Evolutionary conservation across 92 coral and sea anemone genomes (phyloP).

Genomic region (Chrysogorgia sp.): DNA sequence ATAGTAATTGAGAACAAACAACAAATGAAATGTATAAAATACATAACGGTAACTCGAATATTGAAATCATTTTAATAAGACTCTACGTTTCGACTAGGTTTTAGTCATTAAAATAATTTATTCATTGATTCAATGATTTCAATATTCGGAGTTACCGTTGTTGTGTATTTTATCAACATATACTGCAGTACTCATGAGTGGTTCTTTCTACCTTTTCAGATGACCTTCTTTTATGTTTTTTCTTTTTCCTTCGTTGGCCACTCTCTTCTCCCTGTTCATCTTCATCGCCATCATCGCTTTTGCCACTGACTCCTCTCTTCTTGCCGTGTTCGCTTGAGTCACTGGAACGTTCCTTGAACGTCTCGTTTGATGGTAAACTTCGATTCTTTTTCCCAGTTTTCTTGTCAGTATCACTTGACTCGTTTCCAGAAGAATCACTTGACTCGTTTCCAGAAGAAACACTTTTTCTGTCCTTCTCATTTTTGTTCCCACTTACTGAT

Average conservation of each 20-base stretch:
- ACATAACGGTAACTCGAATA: no score
- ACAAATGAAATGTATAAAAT: no score
- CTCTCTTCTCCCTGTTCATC: not conserved
- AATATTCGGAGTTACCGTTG: no score
- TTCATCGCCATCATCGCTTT: not conserved
- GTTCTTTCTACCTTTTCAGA: conserved; percentile 13
- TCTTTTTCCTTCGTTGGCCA: not conserved
- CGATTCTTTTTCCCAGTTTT: not conserved
- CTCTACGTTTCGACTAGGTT: no score
- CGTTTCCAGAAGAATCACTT: not conserved
- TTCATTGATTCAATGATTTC: no score
- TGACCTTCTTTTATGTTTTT: not conserved
- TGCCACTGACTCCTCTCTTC: not conserved
- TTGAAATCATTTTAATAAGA: no score
- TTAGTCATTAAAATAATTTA: no score
- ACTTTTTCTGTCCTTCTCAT: not conserved
- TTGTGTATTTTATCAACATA: no score
- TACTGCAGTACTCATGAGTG: no score
- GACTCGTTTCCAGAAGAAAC: no score
- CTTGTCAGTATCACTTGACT: not conserved
- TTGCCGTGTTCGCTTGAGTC: conserved; percentile 2
- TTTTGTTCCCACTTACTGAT: not conserved
- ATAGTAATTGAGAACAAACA: no score
- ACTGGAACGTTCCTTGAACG: not conserved
- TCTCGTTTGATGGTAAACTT: not conserved